phyloP scores from a whole-genome alignment of 2,888 invertebrate species.

The Teleiodes luculella region DNA sequence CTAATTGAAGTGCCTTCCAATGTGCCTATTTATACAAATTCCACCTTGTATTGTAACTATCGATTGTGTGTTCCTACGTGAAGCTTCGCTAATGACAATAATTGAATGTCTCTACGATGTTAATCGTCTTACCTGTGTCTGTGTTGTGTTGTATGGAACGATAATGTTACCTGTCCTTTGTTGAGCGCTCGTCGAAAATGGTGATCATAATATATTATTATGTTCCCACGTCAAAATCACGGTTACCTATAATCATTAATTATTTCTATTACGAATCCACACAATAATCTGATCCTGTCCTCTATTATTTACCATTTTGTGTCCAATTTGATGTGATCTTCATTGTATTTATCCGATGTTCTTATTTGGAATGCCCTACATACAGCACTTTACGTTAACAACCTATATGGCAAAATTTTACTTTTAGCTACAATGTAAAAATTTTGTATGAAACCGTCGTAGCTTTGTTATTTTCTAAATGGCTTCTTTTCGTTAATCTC shows the following conservation, averaged over 20 bases:
- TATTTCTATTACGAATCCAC: background rate
- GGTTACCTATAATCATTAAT: background rate
- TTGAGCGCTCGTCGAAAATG: conserved; percentile 54
- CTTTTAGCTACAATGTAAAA: conserved; percentile 63
- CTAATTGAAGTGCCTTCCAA: conserved; percentile 37
- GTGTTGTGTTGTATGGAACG: conserved; percentile 57
- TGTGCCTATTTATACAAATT: conserved; percentile 23
- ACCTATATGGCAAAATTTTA: conserved; percentile 43
- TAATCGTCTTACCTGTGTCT: conserved; percentile 42
- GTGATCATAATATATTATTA: conserved; percentile 39
- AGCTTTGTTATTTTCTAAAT: conserved; percentile 47
- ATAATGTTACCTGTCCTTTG: conserved; percentile 30
- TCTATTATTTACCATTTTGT: no score
- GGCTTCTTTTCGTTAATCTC: conserved; percentile 53
- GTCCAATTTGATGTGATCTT: no score
- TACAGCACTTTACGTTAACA: conserved; percentile 24
- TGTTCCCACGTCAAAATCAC: conserved; percentile 37
- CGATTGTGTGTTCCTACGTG: conserved; percentile 52
- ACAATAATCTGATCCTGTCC: no score
- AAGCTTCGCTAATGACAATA: conserved; percentile 53
- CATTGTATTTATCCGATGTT: no score
- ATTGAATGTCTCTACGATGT: conserved; percentile 32
- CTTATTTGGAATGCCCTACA: conserved; percentile 37
- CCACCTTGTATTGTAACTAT: conserved; percentile 26
- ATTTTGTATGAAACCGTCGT: conserved; percentile 56